phyloP scores from a whole-genome alignment of 2,113 vertebrate species.

The Cynocephalus volans region DNA sequence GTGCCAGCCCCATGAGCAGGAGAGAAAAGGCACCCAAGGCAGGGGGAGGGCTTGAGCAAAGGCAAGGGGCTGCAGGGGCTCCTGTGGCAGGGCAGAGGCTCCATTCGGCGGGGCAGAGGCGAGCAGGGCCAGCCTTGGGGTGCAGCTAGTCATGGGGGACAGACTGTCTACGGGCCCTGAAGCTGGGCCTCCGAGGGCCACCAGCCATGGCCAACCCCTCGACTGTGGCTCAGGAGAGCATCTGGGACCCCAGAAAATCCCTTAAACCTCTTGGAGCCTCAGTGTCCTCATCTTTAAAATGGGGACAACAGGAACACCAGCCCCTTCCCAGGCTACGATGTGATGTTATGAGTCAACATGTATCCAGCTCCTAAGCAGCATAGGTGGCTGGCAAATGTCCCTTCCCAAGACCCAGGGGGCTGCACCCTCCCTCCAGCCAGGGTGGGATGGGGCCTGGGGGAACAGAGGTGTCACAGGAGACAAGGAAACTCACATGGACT shows the following conservation, averaged over 20 bases:
- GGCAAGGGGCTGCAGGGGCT: no score
- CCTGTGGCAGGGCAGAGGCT: no score
- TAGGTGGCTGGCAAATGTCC: neutral
- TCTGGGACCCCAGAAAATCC: neutral
- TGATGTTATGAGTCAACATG: neutral
- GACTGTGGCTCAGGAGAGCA: neutral
- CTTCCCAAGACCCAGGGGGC: neutral
- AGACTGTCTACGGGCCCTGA: neutral
- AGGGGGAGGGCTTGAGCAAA: neutral
- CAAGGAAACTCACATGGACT: neutral
- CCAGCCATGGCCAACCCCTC: neutral
- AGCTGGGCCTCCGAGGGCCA: neutral
- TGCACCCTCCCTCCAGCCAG: neutral
- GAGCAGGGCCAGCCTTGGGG: no score
- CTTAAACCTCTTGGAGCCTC: neutral
- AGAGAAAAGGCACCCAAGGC: neutral
- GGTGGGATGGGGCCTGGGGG: fast-evolving
- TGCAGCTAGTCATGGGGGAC: no score
- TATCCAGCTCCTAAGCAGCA: neutral
- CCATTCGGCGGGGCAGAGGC: no score
- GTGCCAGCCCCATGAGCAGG: neutral
- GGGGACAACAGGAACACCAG: neutral
- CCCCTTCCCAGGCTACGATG: fast-evolving
- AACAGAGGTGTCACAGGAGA: neutral
- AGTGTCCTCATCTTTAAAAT: neutral